Percentiles rank a stretch among this genome's conserved stretches.
phyloP scores from a whole-genome alignment of 2,113 vertebrate genomes.

The Deroptyus accipitrinus region DNA sequence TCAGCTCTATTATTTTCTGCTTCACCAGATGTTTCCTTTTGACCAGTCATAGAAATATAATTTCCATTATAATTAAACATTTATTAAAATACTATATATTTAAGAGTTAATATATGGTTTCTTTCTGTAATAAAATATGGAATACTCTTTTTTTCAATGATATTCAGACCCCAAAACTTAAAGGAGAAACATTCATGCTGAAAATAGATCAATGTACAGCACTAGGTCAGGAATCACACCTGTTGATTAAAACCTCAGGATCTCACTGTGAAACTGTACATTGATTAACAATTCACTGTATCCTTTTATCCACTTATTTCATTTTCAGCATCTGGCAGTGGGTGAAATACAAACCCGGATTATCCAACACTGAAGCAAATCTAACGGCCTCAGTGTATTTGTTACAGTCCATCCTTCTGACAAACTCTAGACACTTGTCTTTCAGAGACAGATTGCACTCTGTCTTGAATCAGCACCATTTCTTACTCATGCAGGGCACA shows the following conservation, averaged over 20 bases:
- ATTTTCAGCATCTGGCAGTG: conserved; percentile 70
- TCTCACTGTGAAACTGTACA: conserved; percentile 20
- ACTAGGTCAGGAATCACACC: conserved; percentile 54
- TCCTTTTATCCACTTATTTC: neutral
- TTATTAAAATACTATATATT: conserved; percentile 61
- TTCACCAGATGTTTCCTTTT: conserved; percentile 36
- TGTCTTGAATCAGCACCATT: conserved; percentile 70
- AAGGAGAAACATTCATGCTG: conserved; percentile 62
- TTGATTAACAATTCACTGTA: conserved; percentile 21
- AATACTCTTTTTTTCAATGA: conserved; percentile 25
- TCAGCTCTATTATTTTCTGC: conserved; percentile 9
- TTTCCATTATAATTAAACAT: conserved; percentile 40
- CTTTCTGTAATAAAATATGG: conserved; percentile 68
- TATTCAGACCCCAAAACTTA: conserved; percentile 48
- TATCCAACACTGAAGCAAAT: neutral
- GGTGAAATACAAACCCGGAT: conserved; percentile 38
- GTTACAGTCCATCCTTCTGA: neutral
- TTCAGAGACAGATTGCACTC: neutral
- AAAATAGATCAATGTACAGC: conserved; percentile 63
- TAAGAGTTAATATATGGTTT: conserved; percentile 53
- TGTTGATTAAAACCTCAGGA: conserved; percentile 26
- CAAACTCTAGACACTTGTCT: neutral
- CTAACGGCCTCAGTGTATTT: neutral
- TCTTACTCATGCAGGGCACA: conserved; percentile 58
- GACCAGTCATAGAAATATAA: conserved; percentile 43